Evolutionary conservation across 37 sponge, comb jelly and placozoan species (phyloP).

Genomic region (Amphimedon queenslandica): DNA sequence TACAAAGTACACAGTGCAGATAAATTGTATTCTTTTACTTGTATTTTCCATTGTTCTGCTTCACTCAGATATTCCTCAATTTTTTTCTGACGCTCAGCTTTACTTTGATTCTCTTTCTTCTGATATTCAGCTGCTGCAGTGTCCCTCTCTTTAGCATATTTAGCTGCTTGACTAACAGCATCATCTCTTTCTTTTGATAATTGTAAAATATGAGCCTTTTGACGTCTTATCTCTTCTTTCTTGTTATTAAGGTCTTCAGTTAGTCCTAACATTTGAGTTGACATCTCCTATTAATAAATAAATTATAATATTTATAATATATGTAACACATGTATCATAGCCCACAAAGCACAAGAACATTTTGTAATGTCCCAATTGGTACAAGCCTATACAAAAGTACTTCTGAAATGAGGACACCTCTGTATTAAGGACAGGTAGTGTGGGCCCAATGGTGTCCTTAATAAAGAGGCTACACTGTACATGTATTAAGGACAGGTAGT

Average conservation of each 20-base stretch:
- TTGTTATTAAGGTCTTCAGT: not conserved
- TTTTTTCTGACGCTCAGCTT: not conserved
- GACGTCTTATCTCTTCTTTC: not conserved
- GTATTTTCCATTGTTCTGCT: not conserved
- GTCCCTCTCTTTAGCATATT: not conserved
- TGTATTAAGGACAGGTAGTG: no score
- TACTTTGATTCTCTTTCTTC: no score
- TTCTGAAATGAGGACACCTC: no score
- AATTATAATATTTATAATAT: no score
- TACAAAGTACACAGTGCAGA: not conserved
- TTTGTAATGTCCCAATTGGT: not conserved
- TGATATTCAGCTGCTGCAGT: no score
- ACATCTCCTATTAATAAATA: not conserved
- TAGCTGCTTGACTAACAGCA: not conserved
- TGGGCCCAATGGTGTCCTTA: no score
- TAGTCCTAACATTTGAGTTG: not conserved
- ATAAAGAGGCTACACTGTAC: no score
- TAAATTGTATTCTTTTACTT: not conserved
- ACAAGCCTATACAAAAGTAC: no score
- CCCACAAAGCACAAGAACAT: no score
- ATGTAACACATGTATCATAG: no score
- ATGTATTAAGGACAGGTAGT: no score
- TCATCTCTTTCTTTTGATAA: not conserved
- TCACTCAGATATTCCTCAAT: not conserved
- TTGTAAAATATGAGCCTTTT: not conserved